These are phyloP conservation scores for Fistularia tabacaria DNA, from an alignment of 2,797 vertebrate genomes.

Conservation along the genomic window DNA sequence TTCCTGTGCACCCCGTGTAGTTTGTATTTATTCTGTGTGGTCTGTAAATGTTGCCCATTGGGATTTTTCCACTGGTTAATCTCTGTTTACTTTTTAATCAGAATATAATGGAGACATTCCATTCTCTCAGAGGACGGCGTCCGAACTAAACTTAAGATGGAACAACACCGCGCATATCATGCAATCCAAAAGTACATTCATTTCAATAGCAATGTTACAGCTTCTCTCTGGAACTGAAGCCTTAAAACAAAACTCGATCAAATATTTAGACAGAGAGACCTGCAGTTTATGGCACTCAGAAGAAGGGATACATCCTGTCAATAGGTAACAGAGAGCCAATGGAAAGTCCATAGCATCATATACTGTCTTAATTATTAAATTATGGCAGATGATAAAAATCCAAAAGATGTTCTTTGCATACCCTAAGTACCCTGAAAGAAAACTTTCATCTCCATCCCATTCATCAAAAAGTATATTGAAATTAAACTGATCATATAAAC, in stretches of 20 bases:
- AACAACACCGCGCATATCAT: constrained; percentile 5
- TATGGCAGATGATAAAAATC: neutral
- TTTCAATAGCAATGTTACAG: constrained; percentile 31
- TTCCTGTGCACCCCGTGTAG: constrained; percentile 32
- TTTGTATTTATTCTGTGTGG: constrained; percentile 26
- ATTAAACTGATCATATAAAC: neutral
- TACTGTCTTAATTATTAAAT: constrained; percentile 9
- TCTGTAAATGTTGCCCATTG: constrained; percentile 35
- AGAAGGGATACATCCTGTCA: no score
- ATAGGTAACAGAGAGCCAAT: constrained; percentile 29
- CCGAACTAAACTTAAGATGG: constrained; percentile 22
- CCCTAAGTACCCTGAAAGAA: constrained; percentile 11
- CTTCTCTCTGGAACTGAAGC: no score
- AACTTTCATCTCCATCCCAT: no score
- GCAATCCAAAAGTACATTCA: neutral
- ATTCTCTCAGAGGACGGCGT: constrained; percentile 44
- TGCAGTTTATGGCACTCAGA: no score
- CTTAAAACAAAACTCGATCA: no score
- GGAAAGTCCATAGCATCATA: constrained; percentile 6
- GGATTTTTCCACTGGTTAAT: constrained; percentile 44
- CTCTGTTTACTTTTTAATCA: constrained; percentile 47
- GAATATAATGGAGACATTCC: constrained; percentile 69
- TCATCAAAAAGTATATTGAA: constrained; percentile 1
- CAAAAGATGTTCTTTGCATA: constrained; percentile 4
- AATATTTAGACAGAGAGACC: no score